These are phyloP conservation scores for Orthonevra nobilis DNA, from an alignment of 2,888 invertebrate species.

Conservation along the genomic window DNA sequence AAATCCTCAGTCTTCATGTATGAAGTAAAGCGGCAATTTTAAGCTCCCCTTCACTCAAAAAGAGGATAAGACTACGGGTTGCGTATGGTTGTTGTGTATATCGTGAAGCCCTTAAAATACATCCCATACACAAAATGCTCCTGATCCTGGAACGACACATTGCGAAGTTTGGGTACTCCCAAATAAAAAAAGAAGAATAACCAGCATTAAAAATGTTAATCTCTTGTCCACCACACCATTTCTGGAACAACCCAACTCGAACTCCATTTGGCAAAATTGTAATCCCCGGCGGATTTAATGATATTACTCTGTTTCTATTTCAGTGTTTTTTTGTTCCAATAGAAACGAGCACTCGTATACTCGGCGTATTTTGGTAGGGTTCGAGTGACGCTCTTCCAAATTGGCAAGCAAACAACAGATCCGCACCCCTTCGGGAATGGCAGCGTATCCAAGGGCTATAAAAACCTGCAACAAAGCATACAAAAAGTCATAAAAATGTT, in stretches of 20 bases:
- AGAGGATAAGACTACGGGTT: slow-evolving; percentile 46
- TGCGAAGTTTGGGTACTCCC: too few relatives aligned
- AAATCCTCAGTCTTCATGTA: too few relatives aligned
- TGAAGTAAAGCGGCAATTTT: slow-evolving; percentile 36
- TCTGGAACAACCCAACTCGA: slow-evolving; percentile 45
- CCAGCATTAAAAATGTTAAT: slow-evolving; percentile 61
- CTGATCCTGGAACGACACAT: slow-evolving; percentile 35
- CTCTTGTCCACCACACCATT: slow-evolving; percentile 59
- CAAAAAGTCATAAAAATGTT: slow-evolving; percentile 9
- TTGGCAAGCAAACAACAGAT: slow-evolving; percentile 66
- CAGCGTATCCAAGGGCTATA: slow-evolving; percentile 45
- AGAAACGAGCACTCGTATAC: not conserved
- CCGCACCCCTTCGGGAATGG: slow-evolving; percentile 52
- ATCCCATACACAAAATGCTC: slow-evolving; percentile 29
- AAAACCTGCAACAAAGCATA: slow-evolving; percentile 44
- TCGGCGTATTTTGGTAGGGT: slow-evolving; percentile 57
- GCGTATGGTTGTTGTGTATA: not conserved
- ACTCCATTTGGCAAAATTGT: slow-evolving; percentile 65
- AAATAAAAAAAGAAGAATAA: slow-evolving; percentile 31
- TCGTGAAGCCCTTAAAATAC: slow-evolving; percentile 53
- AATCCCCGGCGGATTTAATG: slow-evolving; percentile 68
- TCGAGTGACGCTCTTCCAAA: slow-evolving; percentile 55
- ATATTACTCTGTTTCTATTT: slow-evolving; percentile 50
- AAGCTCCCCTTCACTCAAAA: slow-evolving; percentile 45
- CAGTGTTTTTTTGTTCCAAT: too few relatives aligned